A percentile compares a stretch with the other conserved stretches of the same genome.
Evolutionary conservation across 1,140 invertebrate genomes (phyloP).

Genomic region (Macrobrachium rosenbergii): DNA sequence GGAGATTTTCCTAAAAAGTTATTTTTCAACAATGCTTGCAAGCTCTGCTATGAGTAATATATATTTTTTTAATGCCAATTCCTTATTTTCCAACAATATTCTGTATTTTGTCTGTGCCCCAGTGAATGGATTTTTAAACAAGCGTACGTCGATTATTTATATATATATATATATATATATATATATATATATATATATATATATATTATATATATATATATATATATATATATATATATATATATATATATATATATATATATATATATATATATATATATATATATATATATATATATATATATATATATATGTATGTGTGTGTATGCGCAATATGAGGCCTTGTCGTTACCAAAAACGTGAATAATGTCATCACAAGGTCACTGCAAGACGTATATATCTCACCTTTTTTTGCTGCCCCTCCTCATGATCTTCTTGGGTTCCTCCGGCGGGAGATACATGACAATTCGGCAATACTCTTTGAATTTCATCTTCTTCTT

Average conservation of each 20-base stretch:
- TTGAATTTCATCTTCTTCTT: constrained; percentile 43
- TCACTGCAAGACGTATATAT: not conserved
- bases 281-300: not conserved
- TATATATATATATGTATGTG: not conserved
- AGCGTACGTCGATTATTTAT: no score
- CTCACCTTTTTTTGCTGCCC: constrained; percentile 32
- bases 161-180: no score
- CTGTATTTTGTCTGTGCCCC: no score
- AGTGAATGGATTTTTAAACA: no score
- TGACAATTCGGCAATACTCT: constrained; percentile 50
- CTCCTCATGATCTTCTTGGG: not conserved
- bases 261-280: not conserved
- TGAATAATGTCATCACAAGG: not conserved
- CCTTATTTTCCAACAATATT: no score
- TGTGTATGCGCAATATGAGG: not conserved
- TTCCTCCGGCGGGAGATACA: constrained; percentile 42
- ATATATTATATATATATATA: not conserved
- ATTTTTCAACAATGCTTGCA: no score
- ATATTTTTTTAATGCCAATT: no score
- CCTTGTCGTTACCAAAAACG: not conserved
- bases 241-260: not conserved
- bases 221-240: not conserved
- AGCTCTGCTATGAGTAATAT: no score
- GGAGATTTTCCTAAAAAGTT: no score
- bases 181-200: not conserved